Conservation (phyloP, 1,140 invertebrate species). For the Camponotus vicinus region DNA sequence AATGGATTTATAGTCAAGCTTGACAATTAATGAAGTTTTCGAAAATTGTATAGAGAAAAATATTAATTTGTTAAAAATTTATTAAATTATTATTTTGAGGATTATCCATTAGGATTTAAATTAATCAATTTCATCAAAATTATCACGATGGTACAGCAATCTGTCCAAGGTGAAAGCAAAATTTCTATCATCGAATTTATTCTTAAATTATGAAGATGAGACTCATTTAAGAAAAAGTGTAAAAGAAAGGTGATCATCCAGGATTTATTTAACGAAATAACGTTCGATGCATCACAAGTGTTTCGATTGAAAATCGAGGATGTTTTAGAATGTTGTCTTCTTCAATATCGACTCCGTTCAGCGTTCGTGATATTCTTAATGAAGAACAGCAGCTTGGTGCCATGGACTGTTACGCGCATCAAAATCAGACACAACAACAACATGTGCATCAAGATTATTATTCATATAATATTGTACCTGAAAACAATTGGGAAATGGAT, state of each 20-base stretch:
- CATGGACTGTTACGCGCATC: slow-evolving; percentile 84
- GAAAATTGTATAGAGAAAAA: background rate
- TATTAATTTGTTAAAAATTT: background rate
- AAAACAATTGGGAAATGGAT: slow-evolving; percentile 82
- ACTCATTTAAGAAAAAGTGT: background rate
- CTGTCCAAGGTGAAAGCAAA: background rate
- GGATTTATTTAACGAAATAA: background rate
- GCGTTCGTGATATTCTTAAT: slow-evolving; percentile 91
- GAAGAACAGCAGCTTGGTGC: slow-evolving; percentile 80
- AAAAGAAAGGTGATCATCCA: background rate
- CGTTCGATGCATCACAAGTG: background rate
- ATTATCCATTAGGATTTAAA: background rate
- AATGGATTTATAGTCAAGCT: background rate
- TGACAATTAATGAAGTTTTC: background rate
- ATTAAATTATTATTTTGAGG: background rate
- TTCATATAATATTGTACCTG: slow-evolving; percentile 76
- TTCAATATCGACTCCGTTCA: slow-evolving; percentile 89
- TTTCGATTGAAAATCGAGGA: slow-evolving; percentile 45
- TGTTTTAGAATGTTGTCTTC: slow-evolving; percentile 83
- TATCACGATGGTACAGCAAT: background rate
- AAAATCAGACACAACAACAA: slow-evolving; percentile 66
- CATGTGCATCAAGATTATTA: slow-evolving; percentile 81
- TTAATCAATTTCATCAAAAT: background rate
- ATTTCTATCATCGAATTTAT: background rate
- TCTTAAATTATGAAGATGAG: background rate